Conservation (phyloP, 2,797 vertebrate genomes). For the Pseudomugil gertrudae region DNA sequence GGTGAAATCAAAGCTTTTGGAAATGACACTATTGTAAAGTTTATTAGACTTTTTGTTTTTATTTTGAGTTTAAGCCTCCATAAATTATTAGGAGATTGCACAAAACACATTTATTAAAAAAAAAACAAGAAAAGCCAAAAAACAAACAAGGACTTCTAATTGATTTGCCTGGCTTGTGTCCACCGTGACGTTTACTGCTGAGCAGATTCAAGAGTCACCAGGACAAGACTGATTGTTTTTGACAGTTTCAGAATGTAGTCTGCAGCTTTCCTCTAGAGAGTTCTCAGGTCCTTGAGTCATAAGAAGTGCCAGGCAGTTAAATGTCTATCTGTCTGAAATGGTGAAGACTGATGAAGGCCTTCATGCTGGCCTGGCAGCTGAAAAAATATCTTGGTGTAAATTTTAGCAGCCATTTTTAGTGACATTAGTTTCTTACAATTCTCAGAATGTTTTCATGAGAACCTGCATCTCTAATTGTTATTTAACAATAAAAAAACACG, state of each 20-base stretch:
- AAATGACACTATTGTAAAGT: conserved; percentile 48
- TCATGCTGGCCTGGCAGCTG: conserved; percentile 15
- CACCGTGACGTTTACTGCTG: conserved; percentile 30
- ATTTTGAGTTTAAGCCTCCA: conserved; percentile 25
- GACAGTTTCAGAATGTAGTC: conserved; percentile 21
- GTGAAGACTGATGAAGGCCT: conserved; percentile 10
- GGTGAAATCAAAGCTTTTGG: conserved; percentile 56
- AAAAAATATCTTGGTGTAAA: too few species aligned
- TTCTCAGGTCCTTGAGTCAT: conserved; percentile 37
- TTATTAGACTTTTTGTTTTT: conserved; percentile 39
- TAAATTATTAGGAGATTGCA: conserved; percentile 20
- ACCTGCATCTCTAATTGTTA: too few species aligned
- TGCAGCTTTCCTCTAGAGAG: conserved; percentile 22
- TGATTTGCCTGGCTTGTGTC: conserved; percentile 25
- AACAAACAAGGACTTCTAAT: conserved; percentile 14
- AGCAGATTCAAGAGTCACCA: conserved; percentile 20
- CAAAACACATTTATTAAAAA: conserved; percentile 14
- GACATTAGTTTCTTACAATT: too few species aligned
- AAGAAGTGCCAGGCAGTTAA: conserved; percentile 37
- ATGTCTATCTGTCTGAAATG: conserved; percentile 19
- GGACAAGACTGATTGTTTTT: conserved; percentile 33
- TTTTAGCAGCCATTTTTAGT: too few species aligned
- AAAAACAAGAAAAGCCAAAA: not conserved
- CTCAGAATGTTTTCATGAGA: too few species aligned
- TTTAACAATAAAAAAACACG: too few species aligned